These are phyloP conservation scores for Meiosimyza decipiens DNA, from an alignment of 2,888 invertebrate genomes.

Conservation along the genomic window DNA sequence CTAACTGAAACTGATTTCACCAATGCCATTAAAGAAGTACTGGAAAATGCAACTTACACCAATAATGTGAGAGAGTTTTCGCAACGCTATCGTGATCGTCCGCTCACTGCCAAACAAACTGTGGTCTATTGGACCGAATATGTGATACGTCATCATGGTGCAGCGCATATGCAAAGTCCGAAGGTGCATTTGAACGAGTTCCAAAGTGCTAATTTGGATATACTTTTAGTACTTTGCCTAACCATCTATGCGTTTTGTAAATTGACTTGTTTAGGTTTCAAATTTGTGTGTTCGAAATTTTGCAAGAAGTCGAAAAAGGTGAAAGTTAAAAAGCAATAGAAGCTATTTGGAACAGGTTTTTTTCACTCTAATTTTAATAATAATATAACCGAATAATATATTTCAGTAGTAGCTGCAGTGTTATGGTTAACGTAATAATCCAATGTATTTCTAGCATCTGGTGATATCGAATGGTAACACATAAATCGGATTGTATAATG, in stretches of 20 bases:
- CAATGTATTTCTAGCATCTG: too few relatives aligned
- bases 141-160: constrained; percentile 70
- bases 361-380: too few relatives aligned
- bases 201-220: constrained; percentile 68
- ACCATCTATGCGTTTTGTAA: constrained; percentile 42
- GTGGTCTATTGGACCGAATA: constrained; percentile 72
- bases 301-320: constrained; percentile 20
- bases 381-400: too few relatives aligned
- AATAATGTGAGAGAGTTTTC: constrained; percentile 65
- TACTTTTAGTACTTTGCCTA: constrained; percentile 53
- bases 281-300: constrained; percentile 26
- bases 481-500: too few relatives aligned
- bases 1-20: constrained; percentile 48
- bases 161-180: constrained; percentile 69
- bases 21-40: constrained; percentile 51
- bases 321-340: constrained; percentile 22
- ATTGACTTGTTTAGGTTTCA: constrained; percentile 37
- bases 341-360: too few relatives aligned
- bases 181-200: constrained; percentile 67
- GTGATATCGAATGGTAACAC: too few relatives aligned
- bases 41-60: constrained; percentile 54
- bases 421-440: too few relatives aligned
- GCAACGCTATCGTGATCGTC: constrained; percentile 69
- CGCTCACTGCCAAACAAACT: constrained; percentile 68
- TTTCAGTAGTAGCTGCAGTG: too few relatives aligned